Percentiles rank a stretch among this genome's conserved stretches.
Conservation (phyloP, 2,113 vertebrate species). For the Paramormyrops kingsleyae region DNA sequence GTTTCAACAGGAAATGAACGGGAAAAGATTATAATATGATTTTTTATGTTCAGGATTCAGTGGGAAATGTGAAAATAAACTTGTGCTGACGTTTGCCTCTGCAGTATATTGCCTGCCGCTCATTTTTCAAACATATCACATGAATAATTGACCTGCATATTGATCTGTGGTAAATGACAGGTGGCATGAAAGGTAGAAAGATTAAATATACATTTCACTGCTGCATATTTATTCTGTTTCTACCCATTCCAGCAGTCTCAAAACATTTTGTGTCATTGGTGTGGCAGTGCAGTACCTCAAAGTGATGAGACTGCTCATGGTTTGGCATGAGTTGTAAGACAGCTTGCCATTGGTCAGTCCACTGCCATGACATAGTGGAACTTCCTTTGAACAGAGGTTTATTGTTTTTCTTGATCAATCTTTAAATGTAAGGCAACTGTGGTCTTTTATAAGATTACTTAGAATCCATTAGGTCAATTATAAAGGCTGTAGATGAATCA, state of each 20-base stretch:
- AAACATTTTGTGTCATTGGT: neutral
- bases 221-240: neutral
- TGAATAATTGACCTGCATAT: neutral
- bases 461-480: neutral
- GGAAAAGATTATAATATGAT: neutral
- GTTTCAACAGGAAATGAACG: neutral
- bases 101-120: neutral
- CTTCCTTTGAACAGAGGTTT: neutral
- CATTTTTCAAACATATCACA: neutral
- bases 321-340: neutral
- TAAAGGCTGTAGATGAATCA: neutral
- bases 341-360: neutral
- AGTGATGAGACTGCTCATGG: neutral
- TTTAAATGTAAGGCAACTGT: neutral
- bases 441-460: neutral
- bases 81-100: neutral
- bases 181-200: neutral
- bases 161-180: neutral
- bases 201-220: neutral
- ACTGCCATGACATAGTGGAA: neutral
- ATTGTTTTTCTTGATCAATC: neutral
- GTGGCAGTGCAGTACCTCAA: neutral
- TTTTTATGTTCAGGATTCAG: neutral
- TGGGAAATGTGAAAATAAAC: neutral
- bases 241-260: neutral